Evolutionary conservation across 2,113 vertebrate species (phyloP).

Genomic region (Ageneiosus marmoratus): DNA sequence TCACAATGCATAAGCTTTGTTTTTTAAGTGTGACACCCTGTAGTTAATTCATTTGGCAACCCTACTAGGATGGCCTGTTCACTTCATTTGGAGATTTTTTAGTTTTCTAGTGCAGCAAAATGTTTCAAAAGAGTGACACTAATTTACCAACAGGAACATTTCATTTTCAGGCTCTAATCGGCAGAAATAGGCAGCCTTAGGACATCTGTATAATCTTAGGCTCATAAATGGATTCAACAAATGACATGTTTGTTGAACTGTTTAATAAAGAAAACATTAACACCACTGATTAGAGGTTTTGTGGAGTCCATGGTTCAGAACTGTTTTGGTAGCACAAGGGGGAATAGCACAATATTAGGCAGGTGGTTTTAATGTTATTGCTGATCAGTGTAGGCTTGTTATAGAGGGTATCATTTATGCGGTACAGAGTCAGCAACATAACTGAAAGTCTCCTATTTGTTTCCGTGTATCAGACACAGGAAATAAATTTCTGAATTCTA

Average conservation of each 20-base stretch:
- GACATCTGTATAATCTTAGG: too few species aligned
- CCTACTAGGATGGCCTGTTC: background rate
- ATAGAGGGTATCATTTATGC: background rate
- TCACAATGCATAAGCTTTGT: background rate
- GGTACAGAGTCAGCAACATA: background rate
- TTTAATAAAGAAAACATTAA: too few species aligned
- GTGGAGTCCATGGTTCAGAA: too few species aligned
- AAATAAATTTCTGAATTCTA: background rate
- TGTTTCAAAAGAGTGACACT: too few species aligned
- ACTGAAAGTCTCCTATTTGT: background rate
- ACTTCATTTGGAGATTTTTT: background rate
- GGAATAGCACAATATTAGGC: background rate
- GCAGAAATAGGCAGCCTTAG: too few species aligned
- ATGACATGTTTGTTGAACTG: too few species aligned
- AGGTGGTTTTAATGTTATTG: too few species aligned
- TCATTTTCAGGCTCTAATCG: too few species aligned
- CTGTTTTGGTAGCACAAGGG: too few species aligned
- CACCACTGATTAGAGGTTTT: too few species aligned
- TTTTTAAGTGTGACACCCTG: background rate
- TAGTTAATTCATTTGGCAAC: background rate
- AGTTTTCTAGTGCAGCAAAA: background rate
- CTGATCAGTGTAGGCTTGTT: background rate
- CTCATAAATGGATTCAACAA: too few species aligned
- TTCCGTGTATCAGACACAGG: background rate
- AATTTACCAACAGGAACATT: too few species aligned